These are phyloP conservation scores for Perccottus glenii DNA, from an alignment of 2,113 vertebrate genomes.

Conservation along the genomic window DNA sequence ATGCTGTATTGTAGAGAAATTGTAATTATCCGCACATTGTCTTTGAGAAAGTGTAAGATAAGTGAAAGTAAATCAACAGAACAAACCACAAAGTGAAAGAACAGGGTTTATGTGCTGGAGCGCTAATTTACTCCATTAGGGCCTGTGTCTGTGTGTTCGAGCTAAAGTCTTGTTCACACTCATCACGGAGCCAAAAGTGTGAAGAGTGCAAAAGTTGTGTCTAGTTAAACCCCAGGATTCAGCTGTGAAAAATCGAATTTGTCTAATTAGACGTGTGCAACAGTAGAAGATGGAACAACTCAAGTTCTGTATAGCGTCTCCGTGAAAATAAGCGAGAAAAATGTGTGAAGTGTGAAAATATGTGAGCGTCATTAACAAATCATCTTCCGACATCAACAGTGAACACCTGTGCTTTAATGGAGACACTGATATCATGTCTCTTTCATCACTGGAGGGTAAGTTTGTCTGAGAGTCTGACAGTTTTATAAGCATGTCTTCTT, in stretches of 20 bases:
- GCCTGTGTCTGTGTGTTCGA: constrained; percentile 43
- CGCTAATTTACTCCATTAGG: constrained; percentile 78
- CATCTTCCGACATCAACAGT: constrained; percentile 17
- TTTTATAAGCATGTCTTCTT: not conserved
- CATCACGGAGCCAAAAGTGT: constrained; percentile 37
- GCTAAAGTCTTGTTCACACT: constrained; percentile 65
- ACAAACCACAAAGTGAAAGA: constrained; percentile 27
- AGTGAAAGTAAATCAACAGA: constrained; percentile 32
- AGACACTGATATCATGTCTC: not conserved
- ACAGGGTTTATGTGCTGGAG: constrained; percentile 67
- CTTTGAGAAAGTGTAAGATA: constrained; percentile 35
- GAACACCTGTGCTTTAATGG: constrained; percentile 5
- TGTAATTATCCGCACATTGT: constrained; percentile 61
- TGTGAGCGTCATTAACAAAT: constrained; percentile 20
- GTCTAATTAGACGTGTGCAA: constrained; percentile 66
- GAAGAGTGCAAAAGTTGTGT: constrained; percentile 45
- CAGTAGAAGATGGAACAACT: constrained; percentile 35
- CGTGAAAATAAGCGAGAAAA: constrained; percentile 44
- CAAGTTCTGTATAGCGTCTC: constrained; percentile 18
- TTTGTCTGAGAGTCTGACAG: not conserved
- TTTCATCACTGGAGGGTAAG: not conserved
- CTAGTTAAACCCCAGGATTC: constrained; percentile 54
- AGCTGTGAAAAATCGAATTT: constrained; percentile 62
- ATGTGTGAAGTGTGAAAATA: constrained; percentile 37
- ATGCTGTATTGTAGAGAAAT: constrained; percentile 65